Conservation (phyloP, 2,797 vertebrate species). For the Okamejei kenojei region DNA sequence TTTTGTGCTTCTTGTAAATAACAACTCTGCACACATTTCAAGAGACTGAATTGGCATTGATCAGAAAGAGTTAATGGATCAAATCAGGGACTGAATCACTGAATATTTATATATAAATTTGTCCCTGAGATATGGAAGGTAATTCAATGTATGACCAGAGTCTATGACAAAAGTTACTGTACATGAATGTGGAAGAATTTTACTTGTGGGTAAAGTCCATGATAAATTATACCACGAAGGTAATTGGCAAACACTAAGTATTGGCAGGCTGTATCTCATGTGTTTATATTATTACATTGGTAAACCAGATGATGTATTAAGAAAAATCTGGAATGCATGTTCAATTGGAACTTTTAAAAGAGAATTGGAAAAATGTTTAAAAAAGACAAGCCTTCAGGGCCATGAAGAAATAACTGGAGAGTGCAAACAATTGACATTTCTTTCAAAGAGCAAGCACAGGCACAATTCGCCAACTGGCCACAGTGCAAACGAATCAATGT, state of each 20-base stretch:
- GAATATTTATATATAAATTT: not conserved
- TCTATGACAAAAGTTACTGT: not conserved
- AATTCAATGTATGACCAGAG: too few relatives aligned
- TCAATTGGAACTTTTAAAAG: not conserved
- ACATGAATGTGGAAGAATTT: not conserved
- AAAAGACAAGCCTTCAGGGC: not conserved
- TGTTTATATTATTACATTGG: not conserved
- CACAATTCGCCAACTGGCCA: not conserved
- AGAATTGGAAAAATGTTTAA: not conserved
- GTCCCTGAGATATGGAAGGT: too few relatives aligned
- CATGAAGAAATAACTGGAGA: not conserved
- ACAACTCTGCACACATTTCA: not conserved
- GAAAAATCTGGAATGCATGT: not conserved
- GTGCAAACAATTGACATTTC: not conserved
- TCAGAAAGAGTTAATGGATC: not conserved
- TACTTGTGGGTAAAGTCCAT: not conserved
- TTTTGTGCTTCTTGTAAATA: not conserved
- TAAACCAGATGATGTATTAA: not conserved
- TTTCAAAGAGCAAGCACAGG: not conserved
- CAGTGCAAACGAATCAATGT: not conserved
- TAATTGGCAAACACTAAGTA: not conserved
- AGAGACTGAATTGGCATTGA: not conserved
- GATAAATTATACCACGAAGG: slow-evolving; percentile 2
- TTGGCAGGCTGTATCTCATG: not conserved
- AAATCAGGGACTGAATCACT: not conserved